Base-by-base conservation (phyloP, 2,797 vertebrate species). In the Echeneis naucrates region DNA sequence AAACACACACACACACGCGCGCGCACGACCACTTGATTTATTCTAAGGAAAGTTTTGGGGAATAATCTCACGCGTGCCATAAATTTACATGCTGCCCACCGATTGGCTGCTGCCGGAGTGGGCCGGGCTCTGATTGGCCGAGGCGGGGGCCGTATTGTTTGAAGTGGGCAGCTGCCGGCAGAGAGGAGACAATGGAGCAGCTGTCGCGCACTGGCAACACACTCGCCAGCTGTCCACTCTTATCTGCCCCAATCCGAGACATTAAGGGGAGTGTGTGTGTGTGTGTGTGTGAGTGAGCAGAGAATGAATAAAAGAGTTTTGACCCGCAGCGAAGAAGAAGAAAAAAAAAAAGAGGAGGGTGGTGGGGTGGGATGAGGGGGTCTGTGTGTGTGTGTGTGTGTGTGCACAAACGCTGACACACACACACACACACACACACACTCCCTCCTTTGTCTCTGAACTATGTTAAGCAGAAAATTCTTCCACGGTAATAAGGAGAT, bases 141-240 rank as follows among this genome's bases (percentile, higher is more conserved):
- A 93, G 69, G 77, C 78, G 82, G 88, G 90, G 86, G 93, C 88
- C 93, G 96, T 94, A 98, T 98, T 98, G 97, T 98, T 96, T 97
- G 96, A 95, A 95, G 92, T 95, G 95, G 97, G 97, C 97, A 99
- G 97, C 97, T 99, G 97, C 97, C 95, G 96, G 95, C 95, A 96
- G 95, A 93, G 95, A 92, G 92, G 92, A 97, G 95, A 99, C 98
- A 98, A 99, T 99, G 94, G 96, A 95, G 97, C 98, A 99, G 98
- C 98, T 99, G 98, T 98, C 97, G 94, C 90, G 95, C 96, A 95
- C 96, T 96, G 96, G 96, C 96, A 95, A 95, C 95, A 96, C 96
- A 96, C 96, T 97, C 95, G 95, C 98, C 98, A 99, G 97, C 98
- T 99, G 98, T 98, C 98, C 96, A 97, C 96, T 96, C 97, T 98